Percentiles rank a stretch among this genome's conserved stretches.
These are phyloP conservation scores for Agelastica alni DNA, from an alignment of 2,888 invertebrate species.

Conservation along the genomic window DNA sequence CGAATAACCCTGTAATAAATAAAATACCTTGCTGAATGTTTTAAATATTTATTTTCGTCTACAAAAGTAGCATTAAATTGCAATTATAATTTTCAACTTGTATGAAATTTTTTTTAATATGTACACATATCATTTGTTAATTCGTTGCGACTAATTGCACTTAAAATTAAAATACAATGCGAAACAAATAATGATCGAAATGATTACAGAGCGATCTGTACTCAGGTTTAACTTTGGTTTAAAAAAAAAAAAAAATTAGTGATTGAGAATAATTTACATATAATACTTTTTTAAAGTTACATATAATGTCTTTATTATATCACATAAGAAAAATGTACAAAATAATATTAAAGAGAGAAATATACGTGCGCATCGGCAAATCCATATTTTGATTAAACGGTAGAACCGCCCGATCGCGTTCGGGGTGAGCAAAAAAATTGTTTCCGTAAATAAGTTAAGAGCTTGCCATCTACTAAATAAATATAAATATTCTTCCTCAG, in stretches of 20 bases:
- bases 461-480: too few species aligned
- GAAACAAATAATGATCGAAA: conserved; percentile 24
- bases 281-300: conserved; percentile 6
- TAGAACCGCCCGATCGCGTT: too few species aligned
- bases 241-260: conserved; percentile 5
- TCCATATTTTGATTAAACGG: too few species aligned
- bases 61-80: conserved; percentile 40
- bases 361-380: conserved; percentile 6
- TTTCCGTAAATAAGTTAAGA: too few species aligned
- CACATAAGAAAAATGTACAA: conserved; percentile 20
- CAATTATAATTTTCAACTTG: conserved; percentile 40
- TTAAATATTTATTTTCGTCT: conserved; percentile 40
- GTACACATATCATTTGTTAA: conserved; percentile 27
- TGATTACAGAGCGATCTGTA: conserved; percentile 10
- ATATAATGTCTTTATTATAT: conserved; percentile 16
- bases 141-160: conserved; percentile 28
- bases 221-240: conserved; percentile 31
- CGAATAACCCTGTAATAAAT: too few species aligned
- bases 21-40: too few species aligned
- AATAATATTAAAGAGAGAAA: conserved; percentile 7
- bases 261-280: conserved; percentile 10
- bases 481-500: too few species aligned
- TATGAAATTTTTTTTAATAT: conserved; percentile 38
- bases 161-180: conserved; percentile 21
- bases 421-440: too few species aligned